These are phyloP conservation scores for Cataglyphis hispanica DNA, from an alignment of 1,140 invertebrate genomes.

Conservation along the genomic window DNA sequence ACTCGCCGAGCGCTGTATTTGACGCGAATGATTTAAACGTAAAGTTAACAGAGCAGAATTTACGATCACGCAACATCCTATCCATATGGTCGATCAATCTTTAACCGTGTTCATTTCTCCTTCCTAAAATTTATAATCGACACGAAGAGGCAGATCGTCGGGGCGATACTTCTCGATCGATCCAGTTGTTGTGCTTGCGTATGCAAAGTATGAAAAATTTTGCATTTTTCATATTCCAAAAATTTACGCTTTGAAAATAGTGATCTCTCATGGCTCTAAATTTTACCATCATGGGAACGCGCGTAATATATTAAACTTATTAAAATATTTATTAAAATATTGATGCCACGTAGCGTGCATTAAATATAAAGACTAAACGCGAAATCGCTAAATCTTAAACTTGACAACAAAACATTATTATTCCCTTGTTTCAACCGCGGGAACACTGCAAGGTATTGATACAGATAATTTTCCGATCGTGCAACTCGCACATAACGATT, in stretches of 20 bases:
- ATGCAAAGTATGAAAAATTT: background rate
- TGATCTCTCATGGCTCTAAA: background rate
- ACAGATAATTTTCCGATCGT: background rate
- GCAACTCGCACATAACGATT: background rate
- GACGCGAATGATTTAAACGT: slow-evolving; percentile 59
- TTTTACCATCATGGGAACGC: background rate
- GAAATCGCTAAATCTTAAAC: background rate
- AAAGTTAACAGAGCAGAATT: slow-evolving; percentile 64
- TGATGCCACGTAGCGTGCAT: background rate
- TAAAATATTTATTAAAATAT: slow-evolving; percentile 36
- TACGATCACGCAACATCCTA: slow-evolving; percentile 61
- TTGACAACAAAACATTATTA: background rate
- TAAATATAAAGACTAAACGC: background rate
- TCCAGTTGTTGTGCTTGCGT: slow-evolving; percentile 32
- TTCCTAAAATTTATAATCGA: slow-evolving; percentile 48
- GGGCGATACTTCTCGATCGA: slow-evolving; percentile 27
- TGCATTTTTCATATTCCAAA: background rate
- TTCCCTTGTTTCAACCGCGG: background rate
- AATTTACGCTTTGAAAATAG: background rate
- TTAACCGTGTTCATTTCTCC: slow-evolving; percentile 45
- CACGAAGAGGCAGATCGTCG: slow-evolving; percentile 22
- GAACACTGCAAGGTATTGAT: background rate
- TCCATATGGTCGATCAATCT: slow-evolving; percentile 60
- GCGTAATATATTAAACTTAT: background rate
- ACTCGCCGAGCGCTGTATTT: slow-evolving; percentile 39